Base-by-base conservation (phyloP, 2,113 vertebrate genomes). In the Onychostoma macrolepis region DNA sequence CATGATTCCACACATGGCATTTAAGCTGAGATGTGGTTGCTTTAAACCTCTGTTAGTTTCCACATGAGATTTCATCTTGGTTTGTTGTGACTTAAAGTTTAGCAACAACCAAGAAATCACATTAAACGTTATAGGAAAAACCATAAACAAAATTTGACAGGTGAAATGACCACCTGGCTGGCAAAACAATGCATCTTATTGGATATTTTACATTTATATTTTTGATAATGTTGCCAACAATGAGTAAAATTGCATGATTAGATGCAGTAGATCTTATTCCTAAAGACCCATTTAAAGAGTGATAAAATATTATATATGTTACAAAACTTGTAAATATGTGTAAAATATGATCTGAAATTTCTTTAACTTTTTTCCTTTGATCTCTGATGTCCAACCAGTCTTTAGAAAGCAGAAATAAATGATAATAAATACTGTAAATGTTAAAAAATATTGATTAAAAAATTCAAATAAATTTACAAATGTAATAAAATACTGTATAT, bases 1-100 rank as follows among this genome's bases (percentile, higher is more conserved):
- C 63, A 30, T 24, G 45, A 83, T 65, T 87, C 38, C 43, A 83
- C 8, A 53, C 7, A 36, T 74, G 48, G 48, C 69, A 53, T 74
- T 84, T 58, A 74, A 26, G 33, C 24, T 84, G 33, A 84, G 12
- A 41, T 38, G 41, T 26, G n/a, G 24, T n/a, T n/a, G 13, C 53
- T 72, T 74, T 38, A 56, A 30, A 74, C 12, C 2, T 82, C 38
- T n/a, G 58, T 30, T 67, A 45, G 11, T n/a, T 50, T 71, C 58
- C 79, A 41, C 58, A 11, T 19, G 58, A 28, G 79, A 65, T 65
- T 65, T 81, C 24, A 11, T 30, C n/a, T 19, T 67, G 58, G 36
- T 65, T 43, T 75, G 3, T 75, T 75, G 72, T 26, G 53, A 28
- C 36, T 43, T 45, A 17, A 41, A 13, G 58, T 81, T 65, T 43